Conservation (phyloP, 2,113 vertebrate species). For the Aegypius monachus region DNA sequence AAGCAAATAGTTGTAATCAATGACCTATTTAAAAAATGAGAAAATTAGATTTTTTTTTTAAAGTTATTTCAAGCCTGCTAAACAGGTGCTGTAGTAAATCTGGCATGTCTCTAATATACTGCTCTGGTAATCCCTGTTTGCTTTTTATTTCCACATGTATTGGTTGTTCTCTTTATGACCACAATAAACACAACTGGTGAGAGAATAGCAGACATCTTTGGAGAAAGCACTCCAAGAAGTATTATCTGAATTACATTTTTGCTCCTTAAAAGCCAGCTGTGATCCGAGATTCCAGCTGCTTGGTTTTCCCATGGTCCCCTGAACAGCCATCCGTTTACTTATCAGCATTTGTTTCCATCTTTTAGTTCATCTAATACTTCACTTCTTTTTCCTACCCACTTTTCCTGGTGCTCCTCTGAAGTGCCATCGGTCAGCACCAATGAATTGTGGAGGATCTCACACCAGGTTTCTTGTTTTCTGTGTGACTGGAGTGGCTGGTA, state of each 20-base stretch:
- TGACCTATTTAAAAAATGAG: neutral
- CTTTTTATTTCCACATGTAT: neutral
- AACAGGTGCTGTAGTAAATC: constrained; percentile 5
- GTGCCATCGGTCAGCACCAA: neutral
- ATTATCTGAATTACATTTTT: neutral
- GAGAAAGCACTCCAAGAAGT: neutral
- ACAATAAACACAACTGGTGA: neutral
- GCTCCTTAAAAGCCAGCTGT: neutral
- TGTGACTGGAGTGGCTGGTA: neutral
- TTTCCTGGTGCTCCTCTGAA: neutral
- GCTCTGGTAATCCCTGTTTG: neutral
- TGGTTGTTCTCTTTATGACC: neutral
- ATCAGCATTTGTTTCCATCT: neutral
- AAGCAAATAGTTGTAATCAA: neutral
- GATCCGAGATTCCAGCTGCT: neutral
- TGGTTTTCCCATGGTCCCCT: neutral
- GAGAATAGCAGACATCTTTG: neutral
- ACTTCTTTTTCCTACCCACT: neutral
- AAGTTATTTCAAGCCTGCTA: constrained; percentile 11
- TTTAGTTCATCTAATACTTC: neutral
- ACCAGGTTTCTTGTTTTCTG: neutral
- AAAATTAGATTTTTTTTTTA: neutral
- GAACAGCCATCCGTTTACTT: neutral
- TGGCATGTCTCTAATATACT: neutral
- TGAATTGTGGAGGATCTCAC: neutral